phyloP scores from a whole-genome alignment of 2,797 vertebrate species.

The Lophotriccus pileatus region DNA sequence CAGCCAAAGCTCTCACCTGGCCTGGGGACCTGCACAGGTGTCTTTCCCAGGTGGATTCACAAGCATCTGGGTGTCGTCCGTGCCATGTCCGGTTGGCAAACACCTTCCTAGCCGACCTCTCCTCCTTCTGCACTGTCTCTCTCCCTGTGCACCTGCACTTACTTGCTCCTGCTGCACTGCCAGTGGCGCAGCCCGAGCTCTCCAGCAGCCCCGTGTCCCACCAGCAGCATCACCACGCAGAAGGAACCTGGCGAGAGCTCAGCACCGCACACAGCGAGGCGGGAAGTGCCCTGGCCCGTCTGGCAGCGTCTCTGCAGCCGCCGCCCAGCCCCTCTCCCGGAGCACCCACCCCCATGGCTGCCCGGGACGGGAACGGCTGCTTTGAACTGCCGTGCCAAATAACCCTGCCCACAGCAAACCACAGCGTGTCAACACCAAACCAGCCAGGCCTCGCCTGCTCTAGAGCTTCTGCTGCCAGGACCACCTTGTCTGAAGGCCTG shows the following conservation, averaged over 20 bases:
- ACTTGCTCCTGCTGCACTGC: neutral
- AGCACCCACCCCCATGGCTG: neutral
- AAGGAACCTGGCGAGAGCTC: neutral
- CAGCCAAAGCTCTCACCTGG: neutral
- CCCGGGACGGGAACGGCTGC: neutral
- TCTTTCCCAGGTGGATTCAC: neutral
- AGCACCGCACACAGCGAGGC: rapidly evolving
- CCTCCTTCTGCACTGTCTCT: neutral
- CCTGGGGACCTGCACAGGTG: neutral
- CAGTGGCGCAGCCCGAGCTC: neutral
- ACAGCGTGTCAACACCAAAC: neutral
- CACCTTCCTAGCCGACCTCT: neutral
- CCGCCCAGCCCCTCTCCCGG: neutral
- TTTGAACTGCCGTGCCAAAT: neutral
- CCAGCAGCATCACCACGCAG: rapidly evolving
- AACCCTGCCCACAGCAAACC: neutral
- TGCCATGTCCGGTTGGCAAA: neutral
- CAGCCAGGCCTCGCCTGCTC: neutral
- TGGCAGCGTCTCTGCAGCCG: neutral
- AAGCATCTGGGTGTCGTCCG: neutral
- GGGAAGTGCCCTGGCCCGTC: neutral
- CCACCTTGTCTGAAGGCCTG: neutral
- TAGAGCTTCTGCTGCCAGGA: neutral
- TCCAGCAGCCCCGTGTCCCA: neutral
- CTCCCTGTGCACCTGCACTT: neutral